Conservation (phyloP, 2,113 vertebrate species). For the Apeltes quadracus region DNA sequence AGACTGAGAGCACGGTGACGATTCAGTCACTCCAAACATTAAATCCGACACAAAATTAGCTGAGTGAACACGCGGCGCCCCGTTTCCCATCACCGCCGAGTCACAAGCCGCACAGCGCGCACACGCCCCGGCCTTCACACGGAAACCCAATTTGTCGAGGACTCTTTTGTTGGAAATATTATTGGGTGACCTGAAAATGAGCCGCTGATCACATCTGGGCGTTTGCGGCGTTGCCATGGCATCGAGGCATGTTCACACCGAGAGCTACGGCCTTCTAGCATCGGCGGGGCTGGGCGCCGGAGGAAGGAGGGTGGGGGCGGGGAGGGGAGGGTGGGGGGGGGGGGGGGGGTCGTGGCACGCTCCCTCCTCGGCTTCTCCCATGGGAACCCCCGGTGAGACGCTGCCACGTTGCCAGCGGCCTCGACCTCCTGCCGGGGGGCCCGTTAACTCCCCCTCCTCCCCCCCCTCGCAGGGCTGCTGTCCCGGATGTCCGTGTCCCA, state of each 20-base stretch:
- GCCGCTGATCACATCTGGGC: constrained; percentile 65
- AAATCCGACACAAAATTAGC: constrained; percentile 47
- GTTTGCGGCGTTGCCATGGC: constrained; percentile 77
- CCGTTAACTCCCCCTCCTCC: constrained; percentile 32
- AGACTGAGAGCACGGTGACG: constrained; percentile 12
- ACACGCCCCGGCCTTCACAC: constrained; percentile 27
- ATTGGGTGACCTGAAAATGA: constrained; percentile 66
- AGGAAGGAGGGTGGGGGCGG: no score
- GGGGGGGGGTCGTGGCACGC: no score
- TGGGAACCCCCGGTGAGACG: constrained; percentile 49
- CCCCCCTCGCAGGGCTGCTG: constrained; percentile 35
- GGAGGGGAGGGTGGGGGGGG: no score
- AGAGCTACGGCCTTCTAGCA: constrained; percentile 67
- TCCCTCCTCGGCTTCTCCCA: no score
- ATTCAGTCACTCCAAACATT: constrained; percentile 30
- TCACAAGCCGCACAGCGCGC: constrained; percentile 39
- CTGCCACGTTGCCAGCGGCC: constrained; percentile 24
- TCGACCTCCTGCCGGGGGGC: constrained; percentile 20
- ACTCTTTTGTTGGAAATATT: constrained; percentile 58
- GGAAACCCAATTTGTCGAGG: constrained; percentile 14
- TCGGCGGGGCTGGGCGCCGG: constrained; percentile 53
- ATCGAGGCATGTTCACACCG: constrained; percentile 72
- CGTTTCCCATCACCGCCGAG: constrained; percentile 9
- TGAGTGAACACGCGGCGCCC: constrained; percentile 35
- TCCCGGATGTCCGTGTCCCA: constrained; percentile 56